phyloP scores from a whole-genome alignment of 1,140 invertebrate species.

The Amphibalanus amphitrite region DNA sequence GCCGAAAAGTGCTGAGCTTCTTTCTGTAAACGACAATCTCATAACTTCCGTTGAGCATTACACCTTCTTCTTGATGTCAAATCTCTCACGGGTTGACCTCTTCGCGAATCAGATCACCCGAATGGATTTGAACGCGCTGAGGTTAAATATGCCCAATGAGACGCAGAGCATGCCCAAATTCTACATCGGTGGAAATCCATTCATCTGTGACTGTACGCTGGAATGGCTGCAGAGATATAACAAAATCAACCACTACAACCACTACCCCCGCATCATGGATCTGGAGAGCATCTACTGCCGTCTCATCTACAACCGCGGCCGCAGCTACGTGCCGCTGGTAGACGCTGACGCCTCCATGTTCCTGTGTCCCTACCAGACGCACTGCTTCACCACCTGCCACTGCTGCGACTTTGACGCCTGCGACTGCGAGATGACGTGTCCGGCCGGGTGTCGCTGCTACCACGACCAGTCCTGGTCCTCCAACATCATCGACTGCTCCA shows the following conservation, averaged over 20 bases:
- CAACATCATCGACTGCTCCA: conserved; percentile 77
- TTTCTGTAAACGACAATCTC: conserved; percentile 79
- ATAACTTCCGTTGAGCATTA: conserved; percentile 59
- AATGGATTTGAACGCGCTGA: conserved; percentile 57
- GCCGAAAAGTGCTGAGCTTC: conserved; percentile 66
- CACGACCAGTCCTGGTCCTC: conserved; percentile 81
- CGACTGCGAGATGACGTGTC: conserved; percentile 86
- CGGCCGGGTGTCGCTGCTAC: conserved; percentile 75
- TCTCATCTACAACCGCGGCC: conserved; percentile 25
- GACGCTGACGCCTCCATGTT: conserved; percentile 69
- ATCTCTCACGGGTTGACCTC: conserved; percentile 68
- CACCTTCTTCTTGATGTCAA: conserved; percentile 67
- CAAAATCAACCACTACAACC: conserved; percentile 46
- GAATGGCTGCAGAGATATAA: conserved; percentile 70
- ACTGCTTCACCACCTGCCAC: conserved; percentile 76
- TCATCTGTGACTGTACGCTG: conserved; percentile 73
- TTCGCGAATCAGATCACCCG: conserved; percentile 67
- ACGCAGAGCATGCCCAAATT: conserved; percentile 70
- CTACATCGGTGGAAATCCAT: conserved; percentile 75
- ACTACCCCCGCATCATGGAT: conserved; percentile 70
- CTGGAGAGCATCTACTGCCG: conserved; percentile 43
- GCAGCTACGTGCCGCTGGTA: conserved; percentile 28
- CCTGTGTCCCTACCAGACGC: conserved; percentile 73
- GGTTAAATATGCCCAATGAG: conserved; percentile 43
- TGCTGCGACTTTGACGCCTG: conserved; percentile 89